phyloP scores from a whole-genome alignment of 2,113 vertebrate species.

The Gallinago undulata region DNA sequence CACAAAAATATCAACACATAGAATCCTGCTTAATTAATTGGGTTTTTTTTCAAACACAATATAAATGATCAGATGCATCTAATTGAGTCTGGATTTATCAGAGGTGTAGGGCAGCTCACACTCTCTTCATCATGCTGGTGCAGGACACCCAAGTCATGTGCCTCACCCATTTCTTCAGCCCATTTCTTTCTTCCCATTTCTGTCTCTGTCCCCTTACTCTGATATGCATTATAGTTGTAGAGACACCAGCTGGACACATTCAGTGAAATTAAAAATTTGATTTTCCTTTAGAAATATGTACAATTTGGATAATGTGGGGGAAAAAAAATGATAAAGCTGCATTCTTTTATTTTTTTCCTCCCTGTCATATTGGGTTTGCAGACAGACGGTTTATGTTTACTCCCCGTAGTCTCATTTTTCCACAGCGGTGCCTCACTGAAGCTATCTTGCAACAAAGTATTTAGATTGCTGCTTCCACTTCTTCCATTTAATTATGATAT shows the following conservation, averaged over 20 bases:
- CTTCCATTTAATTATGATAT: not conserved
- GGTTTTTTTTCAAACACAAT: not conserved
- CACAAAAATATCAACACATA: not conserved
- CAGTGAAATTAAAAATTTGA: not conserved
- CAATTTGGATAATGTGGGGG: not conserved
- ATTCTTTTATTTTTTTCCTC: not conserved
- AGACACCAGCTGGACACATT: not conserved
- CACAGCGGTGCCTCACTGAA: not conserved
- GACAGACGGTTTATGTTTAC: not conserved
- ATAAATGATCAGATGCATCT: not conserved
- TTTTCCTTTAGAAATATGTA: not conserved
- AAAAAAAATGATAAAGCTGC: not conserved
- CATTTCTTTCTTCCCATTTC: too few species aligned
- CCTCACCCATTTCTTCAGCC: not conserved
- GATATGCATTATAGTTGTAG: accelerated
- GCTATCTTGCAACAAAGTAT: not conserved
- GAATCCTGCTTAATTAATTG: not conserved
- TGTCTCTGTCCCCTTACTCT: not conserved
- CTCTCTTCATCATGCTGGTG: not conserved
- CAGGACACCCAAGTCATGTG: accelerated
- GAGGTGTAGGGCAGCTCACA: not conserved
- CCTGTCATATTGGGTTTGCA: not conserved
- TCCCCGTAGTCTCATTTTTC: not conserved
- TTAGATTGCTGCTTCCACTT: not conserved
- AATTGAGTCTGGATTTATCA: not conserved